Percentiles rank a stretch among this genome's conserved stretches.
phyloP scores from a whole-genome alignment of 2,113 vertebrate species.

The Miniopterus natalensis region DNA sequence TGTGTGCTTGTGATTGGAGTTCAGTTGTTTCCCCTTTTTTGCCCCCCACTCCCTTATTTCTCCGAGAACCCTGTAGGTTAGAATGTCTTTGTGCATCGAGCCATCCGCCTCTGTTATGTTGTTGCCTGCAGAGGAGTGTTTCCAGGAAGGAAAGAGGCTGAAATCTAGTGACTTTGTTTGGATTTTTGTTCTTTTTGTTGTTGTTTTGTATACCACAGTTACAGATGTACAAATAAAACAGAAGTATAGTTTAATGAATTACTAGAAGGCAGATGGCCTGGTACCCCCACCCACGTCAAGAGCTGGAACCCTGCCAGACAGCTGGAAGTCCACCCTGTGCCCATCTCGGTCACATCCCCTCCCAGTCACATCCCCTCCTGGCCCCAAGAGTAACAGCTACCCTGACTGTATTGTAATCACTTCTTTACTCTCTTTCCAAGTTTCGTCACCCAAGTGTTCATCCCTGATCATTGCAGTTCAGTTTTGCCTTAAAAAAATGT shows the following conservation, averaged over 20 bases:
- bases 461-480: not conserved
- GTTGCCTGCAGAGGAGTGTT: not conserved
- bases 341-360: not conserved
- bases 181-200: not conserved
- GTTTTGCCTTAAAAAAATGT: not conserved
- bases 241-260: not conserved
- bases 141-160: not conserved
- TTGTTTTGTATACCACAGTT: not conserved
- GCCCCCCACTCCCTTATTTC: not conserved
- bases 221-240: not conserved
- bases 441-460: not conserved
- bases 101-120: not conserved
- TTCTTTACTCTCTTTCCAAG: not conserved
- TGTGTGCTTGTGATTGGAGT: not conserved
- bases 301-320: not conserved
- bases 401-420: not conserved
- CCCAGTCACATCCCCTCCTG: too few relatives aligned
- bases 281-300: not conserved
- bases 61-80: not conserved
- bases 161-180: not conserved
- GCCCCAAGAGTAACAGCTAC: not conserved
- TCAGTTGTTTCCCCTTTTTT: not conserved
- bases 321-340: accelerated
- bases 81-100: not conserved
- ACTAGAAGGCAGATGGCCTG: not conserved